phyloP scores from a whole-genome alignment of 2,888 invertebrate species.

The Galerucella nymphaeae region DNA sequence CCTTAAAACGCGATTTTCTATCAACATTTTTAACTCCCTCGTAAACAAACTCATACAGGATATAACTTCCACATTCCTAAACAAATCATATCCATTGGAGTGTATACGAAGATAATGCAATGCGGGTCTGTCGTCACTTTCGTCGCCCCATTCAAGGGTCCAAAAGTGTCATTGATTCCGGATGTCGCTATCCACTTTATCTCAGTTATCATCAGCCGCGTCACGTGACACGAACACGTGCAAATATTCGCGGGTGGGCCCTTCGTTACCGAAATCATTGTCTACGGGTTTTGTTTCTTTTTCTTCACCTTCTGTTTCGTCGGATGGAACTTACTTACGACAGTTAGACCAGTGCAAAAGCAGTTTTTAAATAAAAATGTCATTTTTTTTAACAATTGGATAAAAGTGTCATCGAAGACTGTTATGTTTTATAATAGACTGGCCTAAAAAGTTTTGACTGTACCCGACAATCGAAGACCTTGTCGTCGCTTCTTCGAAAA shows the following conservation, averaged over 20 bases:
- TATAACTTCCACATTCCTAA: slow-evolving; percentile 8
- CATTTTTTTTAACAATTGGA: too few relatives aligned
- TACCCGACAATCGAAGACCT: slow-evolving; percentile 1
- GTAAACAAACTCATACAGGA: neutral
- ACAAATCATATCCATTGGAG: neutral
- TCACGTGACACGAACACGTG: slow-evolving; percentile 34
- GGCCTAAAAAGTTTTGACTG: slow-evolving; percentile 9
- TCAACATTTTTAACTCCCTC: neutral
- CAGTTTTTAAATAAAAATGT: too few relatives aligned
- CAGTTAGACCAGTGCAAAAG: too few relatives aligned
- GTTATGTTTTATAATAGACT: neutral
- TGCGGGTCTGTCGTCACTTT: slow-evolving; percentile 23
- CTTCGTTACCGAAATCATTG: slow-evolving; percentile 27
- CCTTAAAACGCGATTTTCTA: too few relatives aligned
- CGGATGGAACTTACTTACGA: neutral
- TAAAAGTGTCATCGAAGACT: too few relatives aligned
- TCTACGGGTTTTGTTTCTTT: slow-evolving; percentile 20
- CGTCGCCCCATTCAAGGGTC: slow-evolving; percentile 19
- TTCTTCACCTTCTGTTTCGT: neutral
- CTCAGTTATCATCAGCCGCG: slow-evolving; percentile 29
- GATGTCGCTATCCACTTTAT: slow-evolving; percentile 36
- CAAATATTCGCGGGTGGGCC: slow-evolving; percentile 40
- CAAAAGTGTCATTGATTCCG: slow-evolving; percentile 47
- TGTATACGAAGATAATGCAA: slow-evolving; percentile 20
- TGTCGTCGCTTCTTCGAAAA: slow-evolving; percentile 18